phyloP scores from a whole-genome alignment of 2,888 invertebrate genomes.

The Aethes cnicana region DNA sequence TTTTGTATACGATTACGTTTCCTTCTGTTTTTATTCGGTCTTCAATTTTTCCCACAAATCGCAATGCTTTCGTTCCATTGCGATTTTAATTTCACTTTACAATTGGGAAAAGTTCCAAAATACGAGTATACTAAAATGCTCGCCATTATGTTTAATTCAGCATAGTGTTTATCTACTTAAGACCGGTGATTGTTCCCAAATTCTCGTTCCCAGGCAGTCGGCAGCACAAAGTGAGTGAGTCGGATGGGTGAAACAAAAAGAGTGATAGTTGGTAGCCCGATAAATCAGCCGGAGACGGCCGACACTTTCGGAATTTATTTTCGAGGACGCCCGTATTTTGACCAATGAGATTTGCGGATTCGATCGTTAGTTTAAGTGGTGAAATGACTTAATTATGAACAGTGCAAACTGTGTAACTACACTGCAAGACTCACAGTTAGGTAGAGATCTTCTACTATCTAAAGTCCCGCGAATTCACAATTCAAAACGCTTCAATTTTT shows the following conservation, averaged over 20 bases:
- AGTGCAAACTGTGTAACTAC: neutral
- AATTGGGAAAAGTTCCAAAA: too few species aligned
- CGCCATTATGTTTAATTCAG: constrained; percentile 33
- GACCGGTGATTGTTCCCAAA: constrained; percentile 55
- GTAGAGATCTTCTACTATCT: neutral
- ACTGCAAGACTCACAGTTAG: neutral
- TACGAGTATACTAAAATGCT: constrained; percentile 19
- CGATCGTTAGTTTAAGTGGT: constrained; percentile 29
- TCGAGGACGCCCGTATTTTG: constrained; percentile 48
- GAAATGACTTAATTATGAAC: constrained; percentile 30
- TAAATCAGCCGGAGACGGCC: constrained; percentile 70
- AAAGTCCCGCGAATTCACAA: too few species aligned
- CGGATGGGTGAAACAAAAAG: constrained; percentile 64
- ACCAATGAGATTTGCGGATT: constrained; percentile 25
- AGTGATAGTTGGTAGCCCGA: constrained; percentile 73
- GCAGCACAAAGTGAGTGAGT: constrained; percentile 58
- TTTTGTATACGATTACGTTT: too few species aligned
- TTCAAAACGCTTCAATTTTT: too few species aligned
- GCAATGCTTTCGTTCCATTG: too few species aligned
- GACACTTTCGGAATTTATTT: constrained; percentile 76
- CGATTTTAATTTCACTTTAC: too few species aligned
- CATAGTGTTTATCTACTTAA: constrained; percentile 34
- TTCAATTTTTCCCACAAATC: too few species aligned
- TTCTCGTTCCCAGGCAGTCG: constrained; percentile 46
- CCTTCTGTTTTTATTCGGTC: too few species aligned